Percentiles rank a stretch among this genome's conserved stretches.
These are phyloP conservation scores for Heliopora coerulea DNA, from an alignment of 92 coral and sea anemone genomes.

Conservation along the genomic window DNA sequence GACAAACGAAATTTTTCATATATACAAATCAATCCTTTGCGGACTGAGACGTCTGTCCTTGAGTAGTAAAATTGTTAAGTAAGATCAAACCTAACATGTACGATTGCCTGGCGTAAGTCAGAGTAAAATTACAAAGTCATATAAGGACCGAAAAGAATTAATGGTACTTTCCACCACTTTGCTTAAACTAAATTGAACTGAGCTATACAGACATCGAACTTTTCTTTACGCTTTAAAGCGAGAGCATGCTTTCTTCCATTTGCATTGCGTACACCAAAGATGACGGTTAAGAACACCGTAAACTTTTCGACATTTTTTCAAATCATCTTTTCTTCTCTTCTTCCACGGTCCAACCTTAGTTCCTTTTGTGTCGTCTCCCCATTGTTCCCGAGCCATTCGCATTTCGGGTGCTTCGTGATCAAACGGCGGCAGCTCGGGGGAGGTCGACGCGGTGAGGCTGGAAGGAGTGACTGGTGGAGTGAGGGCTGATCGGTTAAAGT, in stretches of 20 bases:
- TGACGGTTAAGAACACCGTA: slow-evolving; percentile 96
- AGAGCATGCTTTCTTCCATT: slow-evolving; percentile 97
- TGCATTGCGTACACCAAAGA: slow-evolving; percentile 96
- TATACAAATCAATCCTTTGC: too few relatives aligned
- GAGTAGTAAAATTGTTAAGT: too few relatives aligned
- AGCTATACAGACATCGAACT: too few relatives aligned
- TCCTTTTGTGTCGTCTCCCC: background rate
- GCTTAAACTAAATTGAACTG: too few relatives aligned
- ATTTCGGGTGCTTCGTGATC: slow-evolving; percentile 9
- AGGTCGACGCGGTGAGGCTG: background rate
- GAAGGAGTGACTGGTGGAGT: slow-evolving; percentile 17
- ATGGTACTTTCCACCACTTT: too few relatives aligned
- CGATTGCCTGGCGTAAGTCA: too few relatives aligned
- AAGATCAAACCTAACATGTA: too few relatives aligned
- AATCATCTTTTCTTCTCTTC: slow-evolving; percentile 62
- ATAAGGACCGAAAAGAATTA: too few relatives aligned
- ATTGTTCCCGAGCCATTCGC: background rate
- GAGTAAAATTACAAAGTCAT: too few relatives aligned
- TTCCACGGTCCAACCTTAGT: slow-evolving; percentile 5
- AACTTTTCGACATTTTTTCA: slow-evolving; percentile 94
- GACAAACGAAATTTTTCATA: too few relatives aligned
- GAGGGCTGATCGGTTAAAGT: slow-evolving; percentile 8
- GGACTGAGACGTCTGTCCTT: too few relatives aligned
- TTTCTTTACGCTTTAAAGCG: slow-evolving; percentile 73
- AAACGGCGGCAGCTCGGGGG: slow-evolving; percentile 8